phyloP scores from a whole-genome alignment of 2,113 vertebrate species.

The Megaceryle torquata region DNA sequence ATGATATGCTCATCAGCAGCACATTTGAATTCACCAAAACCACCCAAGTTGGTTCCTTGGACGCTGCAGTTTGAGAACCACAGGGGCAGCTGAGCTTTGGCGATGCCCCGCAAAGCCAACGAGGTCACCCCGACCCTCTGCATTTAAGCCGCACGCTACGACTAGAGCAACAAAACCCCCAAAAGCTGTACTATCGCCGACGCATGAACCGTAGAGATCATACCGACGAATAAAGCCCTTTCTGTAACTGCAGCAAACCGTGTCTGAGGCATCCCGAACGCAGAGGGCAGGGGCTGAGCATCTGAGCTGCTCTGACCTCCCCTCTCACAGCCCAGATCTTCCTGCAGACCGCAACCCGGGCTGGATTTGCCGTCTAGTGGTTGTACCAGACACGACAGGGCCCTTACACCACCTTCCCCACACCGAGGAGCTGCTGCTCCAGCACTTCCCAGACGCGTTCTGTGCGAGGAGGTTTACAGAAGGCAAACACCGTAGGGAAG shows the following conservation, averaged over 20 bases:
- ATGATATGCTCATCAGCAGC: neutral
- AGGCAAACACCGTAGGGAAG: neutral
- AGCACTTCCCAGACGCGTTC: neutral
- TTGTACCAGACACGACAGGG: neutral
- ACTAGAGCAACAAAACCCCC: neutral
- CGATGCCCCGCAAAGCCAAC: neutral
- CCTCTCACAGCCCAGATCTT: neutral
- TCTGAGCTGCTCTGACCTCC: neutral
- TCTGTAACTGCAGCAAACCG: slow-evolving; percentile 19
- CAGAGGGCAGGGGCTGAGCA: neutral
- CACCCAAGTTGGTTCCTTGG: neutral
- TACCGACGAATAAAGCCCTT: slow-evolving; percentile 71
- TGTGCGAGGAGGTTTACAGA: accelerated
- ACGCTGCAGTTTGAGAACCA: neutral
- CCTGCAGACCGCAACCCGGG: neutral
- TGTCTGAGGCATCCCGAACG: neutral
- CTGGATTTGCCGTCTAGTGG: slow-evolving; percentile 55
- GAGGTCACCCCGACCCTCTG: neutral
- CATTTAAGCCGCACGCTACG: slow-evolving; percentile 61
- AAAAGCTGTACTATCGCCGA: neutral
- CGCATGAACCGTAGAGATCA: slow-evolving; percentile 59
- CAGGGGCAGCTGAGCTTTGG: neutral
- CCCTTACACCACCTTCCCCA: neutral
- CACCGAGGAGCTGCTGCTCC: neutral
- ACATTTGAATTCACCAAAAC: neutral